Percentiles rank a stretch among this genome's conserved stretches.
Evolutionary conservation across 2,113 vertebrate genomes (phyloP).

Genomic region (Embiotoca jacksoni): DNA sequence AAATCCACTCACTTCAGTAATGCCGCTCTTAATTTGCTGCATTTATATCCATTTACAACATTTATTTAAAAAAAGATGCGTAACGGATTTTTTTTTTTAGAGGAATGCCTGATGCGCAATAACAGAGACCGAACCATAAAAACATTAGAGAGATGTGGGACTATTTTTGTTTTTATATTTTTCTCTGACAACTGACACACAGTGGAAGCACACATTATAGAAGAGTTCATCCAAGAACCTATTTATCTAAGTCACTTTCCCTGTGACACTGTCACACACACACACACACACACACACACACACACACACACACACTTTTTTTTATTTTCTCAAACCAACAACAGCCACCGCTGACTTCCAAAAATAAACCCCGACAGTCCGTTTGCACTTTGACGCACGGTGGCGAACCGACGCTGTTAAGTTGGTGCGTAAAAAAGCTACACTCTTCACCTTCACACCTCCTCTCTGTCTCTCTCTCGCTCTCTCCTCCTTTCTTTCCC

Average conservation of each 20-base stretch:
- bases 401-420: conserved; percentile 28
- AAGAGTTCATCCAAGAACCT: too few species aligned
- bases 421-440: conserved; percentile 51
- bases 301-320: too few species aligned
- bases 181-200: too few species aligned
- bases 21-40: conserved; percentile 7
- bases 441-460: conserved; percentile 70
- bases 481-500: background rate
- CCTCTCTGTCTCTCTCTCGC: background rate
- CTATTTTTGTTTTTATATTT: too few species aligned
- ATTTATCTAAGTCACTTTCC: too few species aligned
- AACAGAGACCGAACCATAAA: background rate
- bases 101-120: background rate
- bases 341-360: too few species aligned
- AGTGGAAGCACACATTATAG: too few species aligned
- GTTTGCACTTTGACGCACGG: conserved; percentile 39
- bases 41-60: background rate
- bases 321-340: too few species aligned
- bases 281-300: too few species aligned
- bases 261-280: too few species aligned
- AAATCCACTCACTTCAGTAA: background rate
- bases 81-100: conserved; percentile 15
- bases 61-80: background rate
- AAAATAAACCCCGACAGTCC: background rate
- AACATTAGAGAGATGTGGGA: too few species aligned